Conservation (phyloP, 2,888 invertebrate genomes). For the Macaria liturata region DNA sequence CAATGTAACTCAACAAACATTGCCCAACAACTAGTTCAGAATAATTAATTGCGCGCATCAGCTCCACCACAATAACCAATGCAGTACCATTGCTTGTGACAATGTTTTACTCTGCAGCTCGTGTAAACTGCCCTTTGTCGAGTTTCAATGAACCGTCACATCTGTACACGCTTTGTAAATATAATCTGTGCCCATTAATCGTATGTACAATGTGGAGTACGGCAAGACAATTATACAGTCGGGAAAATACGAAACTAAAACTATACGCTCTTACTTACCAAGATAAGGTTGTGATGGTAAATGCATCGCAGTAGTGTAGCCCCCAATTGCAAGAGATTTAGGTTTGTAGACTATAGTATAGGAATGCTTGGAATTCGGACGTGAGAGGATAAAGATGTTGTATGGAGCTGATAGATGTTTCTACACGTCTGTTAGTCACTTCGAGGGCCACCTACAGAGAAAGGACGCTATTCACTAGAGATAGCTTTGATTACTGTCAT, state of each 20-base stretch:
- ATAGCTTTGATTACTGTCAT: too few species aligned
- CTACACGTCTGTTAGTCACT: too few species aligned
- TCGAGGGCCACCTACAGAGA: too few species aligned
- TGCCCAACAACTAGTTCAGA: conserved; percentile 21
- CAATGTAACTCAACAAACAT: neutral
- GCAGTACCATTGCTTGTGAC: conserved; percentile 25
- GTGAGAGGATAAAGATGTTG: conserved; percentile 6
- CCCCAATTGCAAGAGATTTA: too few species aligned
- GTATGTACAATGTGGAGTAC: conserved; percentile 17
- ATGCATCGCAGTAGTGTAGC: too few species aligned
- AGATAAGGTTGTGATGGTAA: too few species aligned
- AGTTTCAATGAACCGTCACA: conserved; percentile 32
- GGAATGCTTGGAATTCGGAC: conserved; percentile 19
- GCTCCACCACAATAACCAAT: conserved; percentile 27
- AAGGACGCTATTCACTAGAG: too few species aligned
- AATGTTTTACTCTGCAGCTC: conserved; percentile 32
- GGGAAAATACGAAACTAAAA: too few species aligned
- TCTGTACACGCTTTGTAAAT: conserved; percentile 27
- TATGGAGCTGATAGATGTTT: conserved; percentile 17
- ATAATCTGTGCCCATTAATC: conserved; percentile 36
- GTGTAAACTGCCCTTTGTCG: conserved; percentile 41
- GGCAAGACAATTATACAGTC: too few species aligned
- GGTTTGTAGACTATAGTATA: conserved; percentile 4
- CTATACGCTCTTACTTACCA: too few species aligned
- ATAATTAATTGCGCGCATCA: conserved; percentile 32